Base-by-base conservation (phyloP, 2,888 invertebrate genomes). In the Corbicula japonica region DNA sequence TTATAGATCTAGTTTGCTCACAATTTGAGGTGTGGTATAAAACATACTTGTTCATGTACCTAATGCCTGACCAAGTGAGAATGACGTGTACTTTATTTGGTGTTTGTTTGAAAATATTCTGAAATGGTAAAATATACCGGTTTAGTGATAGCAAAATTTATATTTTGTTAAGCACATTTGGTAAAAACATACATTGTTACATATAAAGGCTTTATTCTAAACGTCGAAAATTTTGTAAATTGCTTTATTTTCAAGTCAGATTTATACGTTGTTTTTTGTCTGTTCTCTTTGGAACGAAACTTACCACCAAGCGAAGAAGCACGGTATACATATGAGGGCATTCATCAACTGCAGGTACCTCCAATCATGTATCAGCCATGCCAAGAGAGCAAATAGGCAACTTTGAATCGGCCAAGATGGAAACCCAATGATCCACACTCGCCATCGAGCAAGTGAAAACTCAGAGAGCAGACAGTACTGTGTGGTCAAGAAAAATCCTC, bases 321-420 rank as follows among this genome's bases (percentile, higher is more conserved):
- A 74, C 2, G 68, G 74, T n/a, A 66, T n/a, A 12, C 63, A 56
- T 23, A 73, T 41, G 10, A 68, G n/a, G 5, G 58, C 73, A 21
- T 41, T 54, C 26, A 75, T 30, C 34, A 73, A 50, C 30, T 77
- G 70, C 0, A 81, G 66, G 52, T 74, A 61, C 30, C 71, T 23
- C 76, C 76, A 77, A 48, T 77, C 65, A 18, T 69, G 66, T 21
- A 77, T 18, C 30, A 68, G 34, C 76, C 77, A 81, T 1, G 76
- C 76, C 12, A 60, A 58, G 41, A 81, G 60, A 28, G 61, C 58
- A 21, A 76, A 38, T 28, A 77, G 18, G 26, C 76, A 54, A 0
- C 66, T 50, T 38, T 75, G 48, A 23, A 79, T 60, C 1, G 79
- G 74, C 79, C 79, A 79, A 12, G 79, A 79, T 1, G 79, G 79